Percentiles rank a stretch among this genome's conserved stretches.
Conservation (phyloP, 2,113 vertebrate genomes). For the Fukomys damarensis region DNA sequence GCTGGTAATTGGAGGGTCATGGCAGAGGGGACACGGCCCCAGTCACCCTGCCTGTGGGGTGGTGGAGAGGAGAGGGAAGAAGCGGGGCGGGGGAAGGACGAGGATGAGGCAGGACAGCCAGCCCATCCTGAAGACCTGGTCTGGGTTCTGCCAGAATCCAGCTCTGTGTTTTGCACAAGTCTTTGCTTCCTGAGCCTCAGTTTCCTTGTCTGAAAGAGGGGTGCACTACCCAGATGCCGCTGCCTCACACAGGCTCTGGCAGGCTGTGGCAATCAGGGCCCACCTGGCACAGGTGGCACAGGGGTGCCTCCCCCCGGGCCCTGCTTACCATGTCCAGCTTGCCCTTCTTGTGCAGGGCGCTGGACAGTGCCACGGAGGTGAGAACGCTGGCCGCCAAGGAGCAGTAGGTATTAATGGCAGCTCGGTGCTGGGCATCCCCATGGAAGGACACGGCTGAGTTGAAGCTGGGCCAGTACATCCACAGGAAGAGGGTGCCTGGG, state of each 20-base stretch:
- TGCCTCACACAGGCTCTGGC: not conserved
- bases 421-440: constrained; percentile 94
- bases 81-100: not conserved
- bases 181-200: not conserved
- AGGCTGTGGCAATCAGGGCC: fast-evolving
- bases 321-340: constrained; percentile 95
- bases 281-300: not conserved
- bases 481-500: constrained; percentile 95
- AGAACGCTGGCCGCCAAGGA: constrained; percentile 92
- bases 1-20: not conserved
- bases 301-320: fast-evolving
- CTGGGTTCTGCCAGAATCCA: not conserved
- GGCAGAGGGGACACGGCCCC: not conserved
- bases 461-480: constrained; percentile 99
- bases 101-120: fast-evolving
- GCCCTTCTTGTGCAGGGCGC: constrained; percentile 92
- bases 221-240: fast-evolving
- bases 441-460: constrained; percentile 93
- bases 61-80: not conserved
- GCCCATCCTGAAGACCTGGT: not conserved
- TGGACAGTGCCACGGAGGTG: constrained; percentile 93
- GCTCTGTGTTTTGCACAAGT: not conserved
- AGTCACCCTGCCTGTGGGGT: not conserved
- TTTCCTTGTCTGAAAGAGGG: not conserved
- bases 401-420: constrained; percentile 96